A percentile compares a stretch with the other conserved stretches of the same genome.
Conservation (phyloP, 2,888 invertebrate genomes). For the Apamea monoglypha region DNA sequence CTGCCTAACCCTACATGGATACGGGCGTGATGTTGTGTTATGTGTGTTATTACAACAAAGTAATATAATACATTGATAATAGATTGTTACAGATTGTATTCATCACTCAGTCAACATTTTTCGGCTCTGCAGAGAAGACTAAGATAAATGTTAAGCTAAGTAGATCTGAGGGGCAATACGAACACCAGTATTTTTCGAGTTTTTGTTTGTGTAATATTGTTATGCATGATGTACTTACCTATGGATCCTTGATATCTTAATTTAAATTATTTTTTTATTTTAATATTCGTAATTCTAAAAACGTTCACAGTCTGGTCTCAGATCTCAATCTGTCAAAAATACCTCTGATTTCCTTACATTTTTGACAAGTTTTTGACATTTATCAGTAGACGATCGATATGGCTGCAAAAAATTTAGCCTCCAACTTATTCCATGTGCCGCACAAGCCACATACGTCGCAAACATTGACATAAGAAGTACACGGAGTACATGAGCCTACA, state of each 20-base stretch:
- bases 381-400: not conserved
- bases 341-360: no score
- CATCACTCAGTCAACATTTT: not conserved
- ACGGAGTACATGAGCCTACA: conserved; percentile 1
- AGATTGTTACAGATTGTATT: not conserved
- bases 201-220: no score
- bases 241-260: no score
- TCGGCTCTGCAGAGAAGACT: not conserved
- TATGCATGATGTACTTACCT: no score
- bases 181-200: no score
- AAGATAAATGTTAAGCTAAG: not conserved
- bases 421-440: not conserved
- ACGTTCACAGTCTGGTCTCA: no score
- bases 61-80: no score
- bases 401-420: not conserved
- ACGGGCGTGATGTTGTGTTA: not conserved
- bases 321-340: no score
- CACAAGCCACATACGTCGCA: not conserved
- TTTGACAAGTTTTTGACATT: no score
- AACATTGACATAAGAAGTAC: conserved; percentile 18
- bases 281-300: no score
- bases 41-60: no score
- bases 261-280: no score
- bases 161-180: not conserved
- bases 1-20: not conserved